Conservation (phyloP, 2,888 invertebrate genomes). For the Nemurella pictetii region DNA sequence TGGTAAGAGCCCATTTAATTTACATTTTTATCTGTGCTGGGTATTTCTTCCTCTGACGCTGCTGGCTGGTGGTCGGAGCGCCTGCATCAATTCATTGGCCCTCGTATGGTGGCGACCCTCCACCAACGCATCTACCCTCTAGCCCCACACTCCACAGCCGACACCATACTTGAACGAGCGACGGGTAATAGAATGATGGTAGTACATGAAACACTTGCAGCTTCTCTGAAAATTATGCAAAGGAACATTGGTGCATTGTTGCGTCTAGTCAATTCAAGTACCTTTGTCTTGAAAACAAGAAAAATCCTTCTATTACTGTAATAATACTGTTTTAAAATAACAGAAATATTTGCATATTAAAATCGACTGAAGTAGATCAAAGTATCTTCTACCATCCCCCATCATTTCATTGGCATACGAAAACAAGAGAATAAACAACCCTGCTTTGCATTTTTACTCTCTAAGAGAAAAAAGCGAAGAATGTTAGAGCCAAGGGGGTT, state of each 20-base stretch:
- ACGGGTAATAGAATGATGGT: background rate
- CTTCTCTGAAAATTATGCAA: background rate
- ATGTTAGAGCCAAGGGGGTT: background rate
- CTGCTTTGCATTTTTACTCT: conserved; percentile 22
- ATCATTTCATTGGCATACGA: conserved; percentile 29
- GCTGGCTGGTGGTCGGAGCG: background rate
- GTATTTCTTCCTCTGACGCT: background rate
- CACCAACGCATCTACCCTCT: background rate
- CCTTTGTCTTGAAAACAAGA: background rate
- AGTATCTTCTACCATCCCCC: background rate
- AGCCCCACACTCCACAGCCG: background rate
- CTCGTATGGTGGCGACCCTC: background rate
- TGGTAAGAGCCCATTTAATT: conserved; percentile 29
- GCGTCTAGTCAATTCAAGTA: background rate
- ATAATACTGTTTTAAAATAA: background rate
- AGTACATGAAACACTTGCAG: background rate
- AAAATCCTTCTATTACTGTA: background rate
- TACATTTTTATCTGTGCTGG: conserved; percentile 32
- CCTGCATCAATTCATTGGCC: background rate
- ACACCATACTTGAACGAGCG: background rate
- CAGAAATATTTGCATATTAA: conserved; percentile 15
- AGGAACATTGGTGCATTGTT: background rate
- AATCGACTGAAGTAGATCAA: conserved; percentile 5
- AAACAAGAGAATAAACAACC: conserved; percentile 26
- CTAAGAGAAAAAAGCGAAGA: conserved; percentile 6